Conservation (phyloP, 2,888 invertebrate genomes). For the Lucinisca nassula region DNA sequence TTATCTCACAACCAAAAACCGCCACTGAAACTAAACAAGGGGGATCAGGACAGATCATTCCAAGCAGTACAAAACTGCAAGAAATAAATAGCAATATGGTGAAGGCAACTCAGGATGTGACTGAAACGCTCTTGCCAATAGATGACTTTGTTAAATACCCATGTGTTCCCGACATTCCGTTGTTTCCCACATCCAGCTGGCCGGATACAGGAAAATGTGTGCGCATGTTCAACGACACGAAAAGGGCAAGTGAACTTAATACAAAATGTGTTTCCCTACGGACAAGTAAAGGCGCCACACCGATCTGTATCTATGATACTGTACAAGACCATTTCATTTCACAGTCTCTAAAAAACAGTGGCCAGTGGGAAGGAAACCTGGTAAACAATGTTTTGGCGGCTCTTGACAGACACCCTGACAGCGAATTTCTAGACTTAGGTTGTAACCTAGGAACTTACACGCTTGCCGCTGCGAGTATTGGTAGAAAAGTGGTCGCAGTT, state of each 20-base stretch:
- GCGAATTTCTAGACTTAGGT: conserved; percentile 50
- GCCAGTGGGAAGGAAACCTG: conserved; percentile 47
- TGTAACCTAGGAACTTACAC: conserved; percentile 58
- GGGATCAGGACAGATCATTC: too few species aligned
- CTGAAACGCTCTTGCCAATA: too few species aligned
- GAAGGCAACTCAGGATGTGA: too few species aligned
- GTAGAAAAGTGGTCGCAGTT: conserved; percentile 50
- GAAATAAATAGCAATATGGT: too few species aligned
- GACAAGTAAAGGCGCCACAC: neutral
- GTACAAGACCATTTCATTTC: conserved; percentile 43
- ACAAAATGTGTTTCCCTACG: neutral
- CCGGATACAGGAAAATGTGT: neutral
- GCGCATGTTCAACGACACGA: conserved; percentile 5
- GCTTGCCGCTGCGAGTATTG: conserved; percentile 27
- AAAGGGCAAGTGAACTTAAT: neutral
- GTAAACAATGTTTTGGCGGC: conserved; percentile 11
- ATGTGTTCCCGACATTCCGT: neutral
- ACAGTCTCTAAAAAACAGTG: neutral
- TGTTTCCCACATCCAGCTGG: neutral
- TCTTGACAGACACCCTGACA: conserved; percentile 1
- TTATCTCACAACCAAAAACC: too few species aligned
- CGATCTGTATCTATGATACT: conserved; percentile 44
- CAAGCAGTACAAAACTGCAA: too few species aligned
- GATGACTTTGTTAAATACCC: neutral
- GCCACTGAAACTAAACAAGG: too few species aligned